A percentile compares a stretch with the other conserved stretches of the same genome.
Evolutionary conservation across 2,797 vertebrate genomes (phyloP).

Genomic region (Pangasius sanitwongsei): DNA sequence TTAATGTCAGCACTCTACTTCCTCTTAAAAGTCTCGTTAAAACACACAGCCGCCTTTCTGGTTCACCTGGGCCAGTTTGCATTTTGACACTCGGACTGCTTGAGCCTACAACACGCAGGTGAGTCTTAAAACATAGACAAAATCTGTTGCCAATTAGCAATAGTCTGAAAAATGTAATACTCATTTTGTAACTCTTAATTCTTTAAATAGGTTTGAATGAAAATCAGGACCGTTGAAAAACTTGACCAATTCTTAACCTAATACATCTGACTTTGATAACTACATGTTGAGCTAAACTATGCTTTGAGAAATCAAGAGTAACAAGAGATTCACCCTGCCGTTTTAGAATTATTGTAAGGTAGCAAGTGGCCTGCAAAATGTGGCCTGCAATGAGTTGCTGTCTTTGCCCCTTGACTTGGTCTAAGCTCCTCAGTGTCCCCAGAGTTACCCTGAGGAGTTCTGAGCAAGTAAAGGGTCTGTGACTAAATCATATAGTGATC

Average conservation of each 20-base stretch:
- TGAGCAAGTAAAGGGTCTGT: constrained; percentile 76
- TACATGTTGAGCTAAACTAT: neutral
- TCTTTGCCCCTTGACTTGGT: constrained; percentile 81
- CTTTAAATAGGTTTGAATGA: neutral
- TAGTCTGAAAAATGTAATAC: neutral
- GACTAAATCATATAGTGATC: constrained; percentile 53
- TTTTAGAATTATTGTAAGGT: neutral
- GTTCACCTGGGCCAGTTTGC: neutral
- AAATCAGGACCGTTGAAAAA: neutral
- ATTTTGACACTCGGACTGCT: neutral
- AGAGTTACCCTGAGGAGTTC: constrained; percentile 74
- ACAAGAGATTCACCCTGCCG: neutral
- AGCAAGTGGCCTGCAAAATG: neutral
- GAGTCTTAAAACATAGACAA: constrained; percentile 11
- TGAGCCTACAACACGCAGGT: constrained; percentile 39
- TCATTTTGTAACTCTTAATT: neutral
- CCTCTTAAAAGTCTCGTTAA: constrained; percentile 71
- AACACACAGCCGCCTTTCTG: constrained; percentile 58
- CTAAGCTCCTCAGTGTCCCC: constrained; percentile 79
- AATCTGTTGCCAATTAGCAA: neutral
- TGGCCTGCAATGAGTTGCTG: constrained; percentile 19
- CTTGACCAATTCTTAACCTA: neutral
- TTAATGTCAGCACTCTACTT: constrained; percentile 65
- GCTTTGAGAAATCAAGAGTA: neutral
- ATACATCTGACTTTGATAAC: neutral